Percentiles rank a stretch among this genome's conserved stretches.
Evolutionary conservation across 2,888 invertebrate genomes (phyloP).

Genomic region (Napeogenes inachia): DNA sequence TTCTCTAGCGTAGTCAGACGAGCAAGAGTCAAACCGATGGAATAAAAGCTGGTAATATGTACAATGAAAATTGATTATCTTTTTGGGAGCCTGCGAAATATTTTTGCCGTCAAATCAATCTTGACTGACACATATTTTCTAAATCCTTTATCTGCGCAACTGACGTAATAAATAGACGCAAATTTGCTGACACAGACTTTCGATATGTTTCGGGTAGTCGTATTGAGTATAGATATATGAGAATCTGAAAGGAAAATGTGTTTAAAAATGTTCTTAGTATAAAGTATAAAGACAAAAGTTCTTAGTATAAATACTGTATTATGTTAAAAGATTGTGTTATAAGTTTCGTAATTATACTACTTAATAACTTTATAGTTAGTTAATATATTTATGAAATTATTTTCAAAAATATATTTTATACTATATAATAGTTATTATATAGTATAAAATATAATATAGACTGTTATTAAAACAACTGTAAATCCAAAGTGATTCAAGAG

Average conservation of each 20-base stretch:
- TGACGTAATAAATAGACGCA: slow-evolving; percentile 11
- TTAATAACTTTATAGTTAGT: no score
- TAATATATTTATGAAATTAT: no score
- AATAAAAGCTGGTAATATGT: neutral
- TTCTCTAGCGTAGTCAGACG: neutral
- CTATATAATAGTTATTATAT: no score
- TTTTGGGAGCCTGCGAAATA: slow-evolving; percentile 18
- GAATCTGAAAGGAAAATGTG: neutral
- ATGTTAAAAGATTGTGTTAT: no score
- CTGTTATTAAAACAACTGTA: no score
- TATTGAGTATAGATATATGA: slow-evolving; percentile 8
- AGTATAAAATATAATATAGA: no score
- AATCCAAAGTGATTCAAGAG: no score
- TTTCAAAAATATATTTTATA: no score
- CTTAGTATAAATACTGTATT: no score
- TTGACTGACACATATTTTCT: slow-evolving; percentile 22
- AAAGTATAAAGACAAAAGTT: no score
- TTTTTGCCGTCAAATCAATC: slow-evolving; percentile 24
- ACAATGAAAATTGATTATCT: slow-evolving; percentile 3
- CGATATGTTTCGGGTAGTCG: slow-evolving; percentile 19
- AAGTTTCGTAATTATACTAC: no score
- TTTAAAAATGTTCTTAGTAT: no score
- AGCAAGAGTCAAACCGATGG: neutral
- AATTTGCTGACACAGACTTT: slow-evolving; percentile 20
- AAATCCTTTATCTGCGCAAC: slow-evolving; percentile 15